These are phyloP conservation scores for Hormiphora californensis DNA, from an alignment of 37 sponge, comb jelly and placozoan species.

Conservation along the genomic window DNA sequence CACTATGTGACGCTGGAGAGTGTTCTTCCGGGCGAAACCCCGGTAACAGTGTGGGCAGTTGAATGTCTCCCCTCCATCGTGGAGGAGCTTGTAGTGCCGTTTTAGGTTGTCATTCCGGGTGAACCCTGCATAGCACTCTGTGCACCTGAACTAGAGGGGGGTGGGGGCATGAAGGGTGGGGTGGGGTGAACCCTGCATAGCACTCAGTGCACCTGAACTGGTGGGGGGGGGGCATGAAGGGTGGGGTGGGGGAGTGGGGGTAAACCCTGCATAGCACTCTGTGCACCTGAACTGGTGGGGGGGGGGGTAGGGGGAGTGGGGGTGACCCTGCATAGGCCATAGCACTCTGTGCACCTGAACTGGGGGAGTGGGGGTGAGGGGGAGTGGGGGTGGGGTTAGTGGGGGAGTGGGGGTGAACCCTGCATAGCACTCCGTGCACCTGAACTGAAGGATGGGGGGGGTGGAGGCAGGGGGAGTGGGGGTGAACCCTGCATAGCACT, in stretches of 20 bases:
- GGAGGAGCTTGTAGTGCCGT: constrained; percentile 30
- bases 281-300: constrained; percentile 48
- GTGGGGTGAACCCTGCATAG: not conserved
- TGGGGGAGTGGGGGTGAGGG: no score
- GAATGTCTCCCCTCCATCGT: constrained; percentile 1
- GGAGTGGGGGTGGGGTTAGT: no score
- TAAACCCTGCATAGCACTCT: constrained; percentile 15
- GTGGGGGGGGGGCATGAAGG: no score
- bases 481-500: constrained; percentile 18
- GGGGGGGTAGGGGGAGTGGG: no score
- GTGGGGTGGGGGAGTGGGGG: no score
- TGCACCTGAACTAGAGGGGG: not conserved
- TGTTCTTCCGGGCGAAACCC: constrained; percentile 28
- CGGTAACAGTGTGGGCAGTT: constrained; percentile 25
- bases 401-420: constrained; percentile 29
- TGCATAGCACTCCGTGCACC: constrained; percentile 10
- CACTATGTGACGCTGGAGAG: not conserved
- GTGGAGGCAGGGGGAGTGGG: no score
- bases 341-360: constrained; percentile 42
- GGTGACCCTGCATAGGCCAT: no score
- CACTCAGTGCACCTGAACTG: constrained; percentile 52
- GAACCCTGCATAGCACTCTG: constrained; percentile 20
- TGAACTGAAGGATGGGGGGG: no score
- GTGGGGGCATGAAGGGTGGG: no score
- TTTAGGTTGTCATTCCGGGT: constrained; percentile 34